Conservation (phyloP, 2,113 vertebrate genomes). For the Thunnus maccoyii region DNA sequence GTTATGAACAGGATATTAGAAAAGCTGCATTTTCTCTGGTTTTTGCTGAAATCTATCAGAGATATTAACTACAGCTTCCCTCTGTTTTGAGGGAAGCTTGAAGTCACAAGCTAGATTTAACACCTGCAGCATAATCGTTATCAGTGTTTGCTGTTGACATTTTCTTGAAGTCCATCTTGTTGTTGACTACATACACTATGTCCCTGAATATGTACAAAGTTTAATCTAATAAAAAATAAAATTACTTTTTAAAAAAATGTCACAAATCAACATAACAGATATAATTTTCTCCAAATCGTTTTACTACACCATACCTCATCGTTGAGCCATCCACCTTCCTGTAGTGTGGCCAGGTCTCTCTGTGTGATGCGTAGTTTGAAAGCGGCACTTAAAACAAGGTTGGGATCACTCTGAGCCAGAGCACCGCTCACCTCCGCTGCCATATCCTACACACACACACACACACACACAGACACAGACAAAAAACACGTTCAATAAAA, state of each 20-base stretch:
- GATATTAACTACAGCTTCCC: too few species aligned
- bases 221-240: neutral
- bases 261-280: neutral
- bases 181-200: too few species aligned
- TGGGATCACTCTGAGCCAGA: slow-evolving; percentile 83
- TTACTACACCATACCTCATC: slow-evolving; percentile 86
- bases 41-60: too few species aligned
- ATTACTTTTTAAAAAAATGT: neutral
- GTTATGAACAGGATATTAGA: too few species aligned
- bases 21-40: too few species aligned
- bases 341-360: slow-evolving; percentile 90
- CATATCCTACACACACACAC: slow-evolving; percentile 87
- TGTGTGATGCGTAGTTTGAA: slow-evolving; percentile 93
- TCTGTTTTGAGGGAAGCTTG: too few species aligned
- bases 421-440: slow-evolving; percentile 86
- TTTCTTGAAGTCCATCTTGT: too few species aligned
- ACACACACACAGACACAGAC: slow-evolving; percentile 14
- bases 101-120: too few species aligned
- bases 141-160: too few species aligned
- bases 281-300: neutral
- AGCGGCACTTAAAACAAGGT: slow-evolving; percentile 89
- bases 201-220: too few species aligned
- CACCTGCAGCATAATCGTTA: too few species aligned
- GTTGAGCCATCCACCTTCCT: slow-evolving; percentile 90
- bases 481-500: neutral